Base-by-base conservation (phyloP, 92 coral and sea anemone species). In the Parazoanthus atlanticus region DNA sequence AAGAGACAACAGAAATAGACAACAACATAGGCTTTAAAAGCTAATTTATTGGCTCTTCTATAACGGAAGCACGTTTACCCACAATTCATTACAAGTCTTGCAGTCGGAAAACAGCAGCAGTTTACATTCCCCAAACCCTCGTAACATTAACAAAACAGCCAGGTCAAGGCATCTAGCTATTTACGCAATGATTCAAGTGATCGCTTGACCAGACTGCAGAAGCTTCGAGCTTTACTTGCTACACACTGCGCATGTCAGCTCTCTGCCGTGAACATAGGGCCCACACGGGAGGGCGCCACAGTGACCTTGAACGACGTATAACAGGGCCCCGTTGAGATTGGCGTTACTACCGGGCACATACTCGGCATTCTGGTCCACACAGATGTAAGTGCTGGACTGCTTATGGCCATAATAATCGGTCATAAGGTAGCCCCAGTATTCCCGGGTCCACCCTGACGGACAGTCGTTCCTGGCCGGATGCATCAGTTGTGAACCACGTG, bases 401-500 rank as follows among this genome's bases (percentile, higher is more conserved):
- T 32, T 17, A 83, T 94, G 94, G 34, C 33, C 54, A 65, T 92
- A 47, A 49, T 92, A 81, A 0, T 8, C 93, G 7, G 94, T 64
- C 94, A 94, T 94, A 76, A 94, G 86, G 89, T 94, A 94, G n/a
- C 96, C 96, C 77, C 86, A 86, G 89, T 94, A 92, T 84, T 94
- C 96, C 31, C 90, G 25, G 89, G 89, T 90, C 96, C 96, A 94
- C n/a, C 92, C 96, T 65, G 89, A 25, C 26, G 96, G 94, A 81
- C 96, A 94, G 38, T 89, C 92, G 86, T 90, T 85, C 79, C 92
- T 89, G 16, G 94, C 95, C 69, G 96, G 94, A 16, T 91, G 71
- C 94, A 91, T 91, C 61, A 91, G 64, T 86, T 91, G 87, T 3
- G 94, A 34, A 32, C 87, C 91, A 76, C 96, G 91, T 49, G 91